Conservation (phyloP, 2,797 vertebrate species). For the Muscicapa comitata region DNA sequence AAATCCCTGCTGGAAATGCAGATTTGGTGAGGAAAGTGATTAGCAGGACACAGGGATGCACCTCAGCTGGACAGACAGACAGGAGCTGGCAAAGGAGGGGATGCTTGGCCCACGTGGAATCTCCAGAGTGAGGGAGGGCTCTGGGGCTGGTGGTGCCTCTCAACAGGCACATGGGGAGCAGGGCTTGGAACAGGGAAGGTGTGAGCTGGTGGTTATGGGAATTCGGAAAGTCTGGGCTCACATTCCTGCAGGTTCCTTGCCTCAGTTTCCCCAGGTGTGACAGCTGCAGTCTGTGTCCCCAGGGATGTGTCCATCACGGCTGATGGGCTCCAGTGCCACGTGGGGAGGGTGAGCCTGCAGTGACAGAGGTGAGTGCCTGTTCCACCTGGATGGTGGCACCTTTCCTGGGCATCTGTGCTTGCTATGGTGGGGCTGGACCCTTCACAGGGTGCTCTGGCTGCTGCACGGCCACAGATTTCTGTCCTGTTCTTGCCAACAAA, state of each 20-base stretch:
- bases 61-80: accelerated
- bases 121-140: background rate
- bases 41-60: background rate
- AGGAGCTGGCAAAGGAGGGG: background rate
- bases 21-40: accelerated
- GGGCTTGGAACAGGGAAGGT: background rate
- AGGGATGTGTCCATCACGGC: accelerated
- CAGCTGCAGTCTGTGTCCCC: accelerated
- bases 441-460: accelerated
- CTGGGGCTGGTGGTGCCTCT: background rate
- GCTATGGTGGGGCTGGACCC: background rate
- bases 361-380: background rate
- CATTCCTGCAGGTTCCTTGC: background rate
- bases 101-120: accelerated
- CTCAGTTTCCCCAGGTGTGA: background rate
- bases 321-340: background rate
- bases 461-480: accelerated
- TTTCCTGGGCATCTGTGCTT: accelerated
- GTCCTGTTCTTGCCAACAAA: accelerated
- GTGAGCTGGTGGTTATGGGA: background rate
- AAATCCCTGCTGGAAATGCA: background rate
- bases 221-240: background rate
- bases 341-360: background rate
- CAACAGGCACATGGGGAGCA: accelerated
- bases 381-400: background rate